Evolutionary conservation across 2,797 vertebrate genomes (phyloP), one percentile per base, ranked within the genome.

Genomic region (Cynodonichthys magdalenae): DNA sequence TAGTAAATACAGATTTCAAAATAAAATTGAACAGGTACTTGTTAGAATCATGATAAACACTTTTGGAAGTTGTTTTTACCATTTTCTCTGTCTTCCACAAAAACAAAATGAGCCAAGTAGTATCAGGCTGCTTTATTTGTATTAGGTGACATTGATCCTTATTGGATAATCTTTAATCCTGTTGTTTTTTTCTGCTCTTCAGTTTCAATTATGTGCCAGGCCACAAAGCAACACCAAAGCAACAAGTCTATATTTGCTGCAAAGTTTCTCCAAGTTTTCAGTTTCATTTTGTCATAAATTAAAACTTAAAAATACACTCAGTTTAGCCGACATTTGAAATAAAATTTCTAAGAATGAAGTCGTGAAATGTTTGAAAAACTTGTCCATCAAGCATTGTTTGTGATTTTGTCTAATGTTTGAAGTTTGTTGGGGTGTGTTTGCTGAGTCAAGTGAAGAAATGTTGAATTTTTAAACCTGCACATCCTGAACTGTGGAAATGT

Each of bases 91-190:
- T 77, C 78, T 31, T 67, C 69, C 74, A 73, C 72, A 59, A 69
- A 62, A 62, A 67, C 54, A 80, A 69, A 83, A 75, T 82, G 73
- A 80, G 74, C 49, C 48, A 31, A 50, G 44, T 69, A 53, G 79
- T 80, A 83, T 84, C 62, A 10, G 53, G 28, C 14, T 19, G 53
- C 63, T 78, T 61, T 84, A 83, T 90, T 90, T 88, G 82, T 74
- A 72, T 85, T 70, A 62, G 65, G 45, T 69, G 57, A 82, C 85
- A 66, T 77, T 82, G 80, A 27, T 84, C 79, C 49, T 27, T 15
- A 69, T 75, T 36, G 11, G 28, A 56, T 76, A 82, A 77, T 57
- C 54, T 4, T 59, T 69, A 27, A 45, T 20, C 27, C 0, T 15
- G 7, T 39, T 28, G 63, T 5, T 14, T 29, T 36, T 47, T 53